Conservation (phyloP, 2,113 vertebrate genomes). For the Vanacampus margaritifer region DNA sequence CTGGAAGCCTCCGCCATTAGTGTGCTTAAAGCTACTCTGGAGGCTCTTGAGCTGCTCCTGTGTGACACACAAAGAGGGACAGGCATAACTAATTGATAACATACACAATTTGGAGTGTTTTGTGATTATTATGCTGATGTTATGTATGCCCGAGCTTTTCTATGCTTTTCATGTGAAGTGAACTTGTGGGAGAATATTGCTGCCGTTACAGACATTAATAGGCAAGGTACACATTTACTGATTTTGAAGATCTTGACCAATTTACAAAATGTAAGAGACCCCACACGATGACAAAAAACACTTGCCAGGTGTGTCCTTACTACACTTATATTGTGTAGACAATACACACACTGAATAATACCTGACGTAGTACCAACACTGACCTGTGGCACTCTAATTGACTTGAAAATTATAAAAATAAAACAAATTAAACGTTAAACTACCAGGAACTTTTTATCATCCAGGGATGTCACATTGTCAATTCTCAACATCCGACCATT, state of each 20-base stretch:
- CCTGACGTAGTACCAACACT: neutral
- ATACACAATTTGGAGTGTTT: neutral
- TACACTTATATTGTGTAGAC: neutral
- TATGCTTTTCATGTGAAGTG: constrained; percentile 35
- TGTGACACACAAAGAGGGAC: constrained; percentile 12
- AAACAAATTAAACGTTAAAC: no score
- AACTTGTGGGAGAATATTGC: constrained; percentile 24
- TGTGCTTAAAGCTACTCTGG: constrained; percentile 78
- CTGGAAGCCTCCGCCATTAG: constrained; percentile 75
- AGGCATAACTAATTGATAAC: constrained; percentile 14
- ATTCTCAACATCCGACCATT: no score
- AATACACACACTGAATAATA: constrained; percentile 19
- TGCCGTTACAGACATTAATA: no score
- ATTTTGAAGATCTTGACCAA: neutral
- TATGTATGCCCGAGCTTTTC: constrained; percentile 33
- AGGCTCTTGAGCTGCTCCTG: constrained; percentile 86
- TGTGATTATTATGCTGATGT: constrained; percentile 39
- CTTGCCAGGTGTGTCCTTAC: neutral
- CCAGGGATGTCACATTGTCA: no score
- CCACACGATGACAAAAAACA: neutral
- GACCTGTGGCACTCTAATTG: neutral
- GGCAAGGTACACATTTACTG: neutral
- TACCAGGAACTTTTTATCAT: no score
- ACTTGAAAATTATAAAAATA: no score
- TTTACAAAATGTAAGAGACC: neutral